Base-by-base conservation (phyloP, 1,140 invertebrate genomes). In the Drosophila busckii region DNA sequence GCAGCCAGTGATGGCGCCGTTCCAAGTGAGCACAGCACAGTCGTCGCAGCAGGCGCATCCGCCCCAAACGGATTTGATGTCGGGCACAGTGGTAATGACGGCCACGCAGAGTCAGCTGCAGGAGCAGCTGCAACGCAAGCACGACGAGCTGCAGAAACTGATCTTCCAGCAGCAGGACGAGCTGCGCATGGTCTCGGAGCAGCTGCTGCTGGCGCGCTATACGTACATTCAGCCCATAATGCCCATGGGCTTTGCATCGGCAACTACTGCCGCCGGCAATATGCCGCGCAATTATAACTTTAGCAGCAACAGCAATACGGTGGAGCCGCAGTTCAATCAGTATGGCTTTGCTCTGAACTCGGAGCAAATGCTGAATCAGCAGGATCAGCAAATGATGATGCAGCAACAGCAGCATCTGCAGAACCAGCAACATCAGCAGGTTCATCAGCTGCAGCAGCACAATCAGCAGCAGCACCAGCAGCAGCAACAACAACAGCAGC, bases 91-190 rank as follows among this genome's bases (percentile, higher is more conserved):
- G 6, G 76, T 87, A 2, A 89, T 94, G 68, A 90, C 90, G 10
- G 88, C 91, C 0, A 89, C 90, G 4, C 93, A 93, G 69, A 90
- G 89, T 20, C 92, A 93, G 66, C 88, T 93, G 28, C 91, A 93
- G 86, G 93, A 93, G 70, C 93, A 95, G 85, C 84, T 96, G 68
- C 93, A 95, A 82, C 90, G 92, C 2, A 96, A 96, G 65, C 95
- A 96, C 64, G 94, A 94, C 61, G 92, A 96, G 83, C 88, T 96
- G 19, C 94, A 96, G 65, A 92, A 94, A 69, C 89, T 95, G 60
- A 96, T 96, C 48, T 91, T 94, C 16, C 91, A 94, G 67, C 95
- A 96, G 70, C 94, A 96, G 75, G 94, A 96, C 78, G 95, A 96
- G 86, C 84, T 97, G 54, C 89, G 93, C 28, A 90, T 92, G 54